phyloP scores from a whole-genome alignment of 2,797 vertebrate species.

The Sylvia borin region DNA sequence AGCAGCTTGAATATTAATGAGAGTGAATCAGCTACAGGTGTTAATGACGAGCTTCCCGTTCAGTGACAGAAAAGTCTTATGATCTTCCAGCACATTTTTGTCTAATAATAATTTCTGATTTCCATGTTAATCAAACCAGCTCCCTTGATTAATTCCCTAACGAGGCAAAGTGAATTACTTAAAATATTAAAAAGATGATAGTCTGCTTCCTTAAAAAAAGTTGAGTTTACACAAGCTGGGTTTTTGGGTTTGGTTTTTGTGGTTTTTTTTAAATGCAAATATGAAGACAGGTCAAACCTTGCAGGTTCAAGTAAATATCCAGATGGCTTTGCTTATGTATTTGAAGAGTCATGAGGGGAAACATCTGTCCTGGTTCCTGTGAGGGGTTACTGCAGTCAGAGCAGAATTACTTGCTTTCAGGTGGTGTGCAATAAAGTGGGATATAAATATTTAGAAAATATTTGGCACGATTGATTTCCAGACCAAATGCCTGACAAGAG shows the following conservation, averaged over 20 bases:
- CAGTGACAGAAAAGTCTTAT: background rate
- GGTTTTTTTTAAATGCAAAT: background rate
- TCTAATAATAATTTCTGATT: conserved; percentile 52
- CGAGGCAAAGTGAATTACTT: background rate
- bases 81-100: conserved; percentile 2
- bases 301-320: conserved; percentile 31
- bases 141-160: conserved; percentile 41
- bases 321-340: conserved; percentile 57
- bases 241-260: background rate
- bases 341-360: conserved; percentile 38
- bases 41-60: conserved; percentile 3
- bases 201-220: background rate
- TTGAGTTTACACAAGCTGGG: background rate
- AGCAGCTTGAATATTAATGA: background rate
- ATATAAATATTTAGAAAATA: background rate
- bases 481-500: background rate
- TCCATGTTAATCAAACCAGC: conserved; percentile 35
- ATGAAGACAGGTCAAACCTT: conserved; percentile 8
- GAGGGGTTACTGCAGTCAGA: conserved; percentile 6
- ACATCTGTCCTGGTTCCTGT: conserved; percentile 52
- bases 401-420: conserved; percentile 22
- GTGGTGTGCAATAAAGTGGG: background rate
- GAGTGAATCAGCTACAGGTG: conserved; percentile 26
- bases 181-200: background rate
- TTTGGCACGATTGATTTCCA: background rate